These are phyloP conservation scores for Cercopithecus hamlyni DNA, from an alignment of 2,797 vertebrate genomes.

Conservation along the genomic window DNA sequence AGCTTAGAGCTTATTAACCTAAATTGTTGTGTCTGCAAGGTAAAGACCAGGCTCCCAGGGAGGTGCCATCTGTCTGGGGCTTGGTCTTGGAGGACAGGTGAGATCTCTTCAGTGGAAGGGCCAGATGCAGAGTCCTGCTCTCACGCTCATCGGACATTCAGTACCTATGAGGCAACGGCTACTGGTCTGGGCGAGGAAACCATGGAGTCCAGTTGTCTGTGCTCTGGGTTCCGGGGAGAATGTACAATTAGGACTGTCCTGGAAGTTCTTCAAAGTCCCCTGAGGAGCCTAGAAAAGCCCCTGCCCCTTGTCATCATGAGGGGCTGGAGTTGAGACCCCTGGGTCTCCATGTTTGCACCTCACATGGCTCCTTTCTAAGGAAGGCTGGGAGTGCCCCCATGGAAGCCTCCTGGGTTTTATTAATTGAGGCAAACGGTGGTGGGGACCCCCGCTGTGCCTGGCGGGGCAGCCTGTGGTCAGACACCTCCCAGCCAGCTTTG, in stretches of 20 bases:
- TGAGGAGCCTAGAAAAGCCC: background rate
- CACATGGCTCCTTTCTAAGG: fast-evolving
- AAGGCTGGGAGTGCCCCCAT: fast-evolving
- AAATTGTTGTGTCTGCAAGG: background rate
- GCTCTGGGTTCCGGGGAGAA: fast-evolving
- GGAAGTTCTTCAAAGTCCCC: fast-evolving
- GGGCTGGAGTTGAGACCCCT: background rate
- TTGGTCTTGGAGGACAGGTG: too few relatives aligned
- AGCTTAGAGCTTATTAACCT: too few relatives aligned
- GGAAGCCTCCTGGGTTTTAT: too few relatives aligned
- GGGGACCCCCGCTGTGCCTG: fast-evolving
- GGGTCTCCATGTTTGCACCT: background rate
- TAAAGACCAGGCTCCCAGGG: background rate
- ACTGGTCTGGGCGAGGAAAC: fast-evolving
- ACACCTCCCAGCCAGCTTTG: background rate
- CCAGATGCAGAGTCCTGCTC: too few relatives aligned
- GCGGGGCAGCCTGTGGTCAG: background rate
- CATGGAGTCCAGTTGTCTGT: background rate
- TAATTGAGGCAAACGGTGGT: background rate
- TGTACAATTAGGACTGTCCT: background rate
- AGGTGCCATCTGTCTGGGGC: background rate
- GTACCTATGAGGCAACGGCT: fast-evolving
- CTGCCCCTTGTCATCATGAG: fast-evolving
- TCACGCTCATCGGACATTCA: background rate
- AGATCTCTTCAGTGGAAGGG: too few relatives aligned